Base-by-base conservation (phyloP, 2,888 invertebrate genomes). In the Timema podura region DNA sequence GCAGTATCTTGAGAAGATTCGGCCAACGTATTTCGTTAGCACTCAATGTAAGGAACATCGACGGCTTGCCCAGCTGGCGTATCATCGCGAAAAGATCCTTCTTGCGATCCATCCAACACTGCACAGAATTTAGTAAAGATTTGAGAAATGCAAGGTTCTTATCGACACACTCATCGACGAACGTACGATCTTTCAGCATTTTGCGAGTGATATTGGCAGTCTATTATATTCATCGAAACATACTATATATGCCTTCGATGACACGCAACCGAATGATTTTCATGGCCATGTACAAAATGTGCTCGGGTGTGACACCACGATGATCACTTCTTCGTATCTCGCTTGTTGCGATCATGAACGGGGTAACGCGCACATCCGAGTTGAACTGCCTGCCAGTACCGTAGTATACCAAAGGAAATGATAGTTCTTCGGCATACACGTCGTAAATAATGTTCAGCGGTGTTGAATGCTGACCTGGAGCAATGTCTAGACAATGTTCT, bases 41-140 rank as follows among this genome's bases (percentile, higher is more conserved):
- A 76, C 80, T 80, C 75, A 81, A 11, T 74, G 80, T 78, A 75
- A 80, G 68, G 78, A 81, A 75, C 75, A 77, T 74, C 75, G 80
- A 80, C 70, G 80, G 81, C 73, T 74, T 76, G 10, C 80, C 80
- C 30, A 77, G 73, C 74, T 81, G 80, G 45, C 80, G 65, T 45
- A 81, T 82, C 78, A 80, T 81, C 11, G 80, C 79, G 69, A 80
- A 81, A 64, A 81, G 74, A 75, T 81, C 79, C 75, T 75, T 77
- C 77, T 81, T 81, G 2, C 79, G 70, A 67, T 76, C 71, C 49
- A 76, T 59, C 81, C 81, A 80, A 76, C 77, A 81, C 75, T 74
- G 77, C 69, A 75, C 72, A 59, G 79, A 80, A 77, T 80, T 81
- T 73, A 80, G 80, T 67, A 81, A 77, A 5, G 73, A 76, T 11